These are phyloP conservation scores for Drosophila kanapiae DNA, from an alignment of 1,140 invertebrate species.

Conservation along the genomic window DNA sequence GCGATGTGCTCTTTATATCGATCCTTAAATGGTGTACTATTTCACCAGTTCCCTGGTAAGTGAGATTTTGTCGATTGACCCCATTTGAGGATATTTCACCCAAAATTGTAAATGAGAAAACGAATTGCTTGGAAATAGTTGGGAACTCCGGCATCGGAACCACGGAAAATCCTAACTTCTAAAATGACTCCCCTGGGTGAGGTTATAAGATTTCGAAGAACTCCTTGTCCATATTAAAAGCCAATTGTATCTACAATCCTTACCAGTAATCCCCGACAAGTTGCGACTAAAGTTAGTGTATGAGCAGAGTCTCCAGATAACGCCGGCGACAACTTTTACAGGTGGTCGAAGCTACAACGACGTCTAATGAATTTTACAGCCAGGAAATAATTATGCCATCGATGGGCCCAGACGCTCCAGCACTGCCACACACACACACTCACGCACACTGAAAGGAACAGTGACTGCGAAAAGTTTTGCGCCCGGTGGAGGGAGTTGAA, in stretches of 20 bases:
- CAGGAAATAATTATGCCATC: conserved; percentile 83
- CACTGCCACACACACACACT: conserved; percentile 6
- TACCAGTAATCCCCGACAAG: background rate
- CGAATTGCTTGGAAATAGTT: too few species aligned
- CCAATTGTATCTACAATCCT: background rate
- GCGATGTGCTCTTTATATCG: too few species aligned
- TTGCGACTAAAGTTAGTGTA: conserved; percentile 17
- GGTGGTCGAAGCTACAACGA: conserved; percentile 63
- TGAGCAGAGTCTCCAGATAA: conserved; percentile 19
- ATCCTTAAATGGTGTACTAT: too few species aligned
- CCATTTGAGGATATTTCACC: too few species aligned
- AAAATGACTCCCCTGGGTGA: background rate
- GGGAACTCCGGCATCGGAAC: too few species aligned
- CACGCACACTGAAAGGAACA: background rate
- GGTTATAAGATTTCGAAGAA: background rate
- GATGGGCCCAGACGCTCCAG: conserved; percentile 48
- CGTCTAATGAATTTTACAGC: conserved; percentile 83
- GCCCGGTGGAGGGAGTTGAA: conserved; percentile 74
- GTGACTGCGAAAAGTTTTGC: conserved; percentile 66
- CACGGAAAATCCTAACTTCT: background rate
- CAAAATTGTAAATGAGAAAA: too few species aligned
- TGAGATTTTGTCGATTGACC: too few species aligned
- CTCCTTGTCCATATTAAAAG: background rate
- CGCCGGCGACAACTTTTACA: conserved; percentile 54
- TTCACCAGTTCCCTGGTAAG: too few species aligned